These are phyloP conservation scores for Scaptomyza graminum DNA, from an alignment of 1,140 invertebrate species.

Conservation along the genomic window DNA sequence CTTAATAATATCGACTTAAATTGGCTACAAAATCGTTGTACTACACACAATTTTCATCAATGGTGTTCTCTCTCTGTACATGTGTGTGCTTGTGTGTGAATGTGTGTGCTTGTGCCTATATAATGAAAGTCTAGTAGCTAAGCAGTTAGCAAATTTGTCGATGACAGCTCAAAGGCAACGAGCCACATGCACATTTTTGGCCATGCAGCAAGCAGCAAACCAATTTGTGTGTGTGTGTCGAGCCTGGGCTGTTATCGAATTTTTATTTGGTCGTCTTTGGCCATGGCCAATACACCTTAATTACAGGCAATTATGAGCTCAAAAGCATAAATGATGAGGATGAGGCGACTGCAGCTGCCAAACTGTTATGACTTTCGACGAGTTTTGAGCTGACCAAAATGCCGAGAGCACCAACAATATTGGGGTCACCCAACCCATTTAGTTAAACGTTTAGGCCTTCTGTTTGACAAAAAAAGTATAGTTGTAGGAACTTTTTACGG, in stretches of 20 bases:
- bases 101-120: background rate
- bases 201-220: conserved; percentile 16
- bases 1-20: background rate
- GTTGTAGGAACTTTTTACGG: conserved; percentile 56
- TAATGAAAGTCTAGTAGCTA: conserved; percentile 21
- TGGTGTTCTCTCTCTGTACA: background rate
- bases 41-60: conserved; percentile 23
- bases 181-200: conserved; percentile 39
- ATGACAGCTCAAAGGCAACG: conserved; percentile 71
- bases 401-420: conserved; percentile 53
- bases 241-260: conserved; percentile 54
- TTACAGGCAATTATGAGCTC: conserved; percentile 80
- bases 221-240: conserved; percentile 47
- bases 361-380: conserved; percentile 78
- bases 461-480: background rate
- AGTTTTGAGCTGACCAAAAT: conserved; percentile 59
- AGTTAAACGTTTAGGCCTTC: conserved; percentile 24
- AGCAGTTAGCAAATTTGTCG: conserved; percentile 62
- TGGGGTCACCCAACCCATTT: conserved; percentile 16
- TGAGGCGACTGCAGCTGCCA: conserved; percentile 25
- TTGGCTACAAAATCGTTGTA: background rate
- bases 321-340: conserved; percentile 78
- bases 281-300: conserved; percentile 70
- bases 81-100: too few species aligned
- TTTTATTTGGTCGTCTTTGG: conserved; percentile 57